Evolutionary conservation across 2,797 vertebrate genomes (phyloP).

Genomic region (Arrhamphus sclerolepis): DNA sequence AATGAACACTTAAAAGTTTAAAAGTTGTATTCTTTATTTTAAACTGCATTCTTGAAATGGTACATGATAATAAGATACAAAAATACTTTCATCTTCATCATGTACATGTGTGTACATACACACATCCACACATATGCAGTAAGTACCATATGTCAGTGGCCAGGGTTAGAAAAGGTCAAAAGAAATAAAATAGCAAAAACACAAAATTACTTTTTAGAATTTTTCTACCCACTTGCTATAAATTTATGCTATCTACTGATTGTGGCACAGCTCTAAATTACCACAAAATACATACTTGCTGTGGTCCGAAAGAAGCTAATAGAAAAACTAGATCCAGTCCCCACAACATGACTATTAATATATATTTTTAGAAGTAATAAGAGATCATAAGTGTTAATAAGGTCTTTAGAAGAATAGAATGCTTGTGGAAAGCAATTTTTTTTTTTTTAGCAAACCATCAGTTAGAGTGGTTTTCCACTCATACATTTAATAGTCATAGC

Average conservation of each 20-base stretch:
- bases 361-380: background rate
- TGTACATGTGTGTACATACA: conserved; percentile 42
- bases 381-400: conserved; percentile 21
- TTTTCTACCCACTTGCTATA: background rate
- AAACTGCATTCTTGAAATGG: conserved; percentile 54
- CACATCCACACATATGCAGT: conserved; percentile 35
- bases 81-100: conserved; percentile 43
- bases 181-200: conserved; percentile 5
- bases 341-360: conserved; percentile 9
- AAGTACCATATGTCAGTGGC: conserved; percentile 44
- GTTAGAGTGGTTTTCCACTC: background rate
- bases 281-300: conserved; percentile 10
- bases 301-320: conserved; percentile 7
- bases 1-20: conserved; percentile 35
- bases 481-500: background rate
- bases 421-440: conserved; percentile 21
- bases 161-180: conserved; percentile 33
- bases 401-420: conserved; percentile 9
- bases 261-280: conserved; percentile 21
- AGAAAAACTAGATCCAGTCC: background rate
- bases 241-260: conserved; percentile 1
- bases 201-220: conserved; percentile 2
- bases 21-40: conserved; percentile 71
- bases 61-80: conserved; percentile 63
- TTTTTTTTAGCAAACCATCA: conserved; percentile 12